A percentile compares a stretch with the other conserved stretches of the same genome.
Conservation (phyloP, 2,113 vertebrate species). For the Trinectes maculatus region DNA sequence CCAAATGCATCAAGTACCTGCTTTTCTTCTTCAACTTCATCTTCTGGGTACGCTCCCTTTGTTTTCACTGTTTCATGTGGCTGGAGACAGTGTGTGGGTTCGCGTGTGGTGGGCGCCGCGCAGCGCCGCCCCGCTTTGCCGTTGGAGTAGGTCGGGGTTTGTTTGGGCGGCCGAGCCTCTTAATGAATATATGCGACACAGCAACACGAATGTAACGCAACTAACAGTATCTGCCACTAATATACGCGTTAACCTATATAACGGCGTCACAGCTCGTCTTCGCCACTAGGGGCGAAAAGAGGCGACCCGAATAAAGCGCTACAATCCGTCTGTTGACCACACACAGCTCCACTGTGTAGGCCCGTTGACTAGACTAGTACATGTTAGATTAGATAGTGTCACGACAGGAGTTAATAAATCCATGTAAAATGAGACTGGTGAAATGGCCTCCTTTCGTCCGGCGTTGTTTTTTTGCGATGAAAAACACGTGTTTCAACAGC, state of each 20-base stretch:
- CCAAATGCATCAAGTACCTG: conserved; percentile 95
- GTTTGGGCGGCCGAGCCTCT: neutral
- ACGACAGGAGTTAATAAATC: no score
- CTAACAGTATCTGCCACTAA: neutral
- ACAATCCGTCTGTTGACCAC: neutral
- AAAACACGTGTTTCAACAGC: no score
- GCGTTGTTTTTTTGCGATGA: no score
- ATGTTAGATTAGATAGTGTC: no score
- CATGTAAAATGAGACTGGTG: no score
- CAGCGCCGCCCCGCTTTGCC: conserved; percentile 7
- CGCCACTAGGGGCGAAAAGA: neutral
- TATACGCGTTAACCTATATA: neutral
- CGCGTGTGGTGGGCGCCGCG: neutral
- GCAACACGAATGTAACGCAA: neutral
- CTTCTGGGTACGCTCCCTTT: conserved; percentile 91
- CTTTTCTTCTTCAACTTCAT: conserved; percentile 97
- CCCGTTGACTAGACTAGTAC: no score
- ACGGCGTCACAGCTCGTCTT: accelerated
- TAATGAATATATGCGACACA: neutral
- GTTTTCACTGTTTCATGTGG: no score
- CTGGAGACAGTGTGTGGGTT: neutral
- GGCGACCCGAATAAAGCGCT: neutral
- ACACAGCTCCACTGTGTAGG: no score
- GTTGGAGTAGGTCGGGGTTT: neutral
- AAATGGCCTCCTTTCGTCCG: no score